phyloP scores from a whole-genome alignment of 2,113 vertebrate species.

The Leiothrix lutea region DNA sequence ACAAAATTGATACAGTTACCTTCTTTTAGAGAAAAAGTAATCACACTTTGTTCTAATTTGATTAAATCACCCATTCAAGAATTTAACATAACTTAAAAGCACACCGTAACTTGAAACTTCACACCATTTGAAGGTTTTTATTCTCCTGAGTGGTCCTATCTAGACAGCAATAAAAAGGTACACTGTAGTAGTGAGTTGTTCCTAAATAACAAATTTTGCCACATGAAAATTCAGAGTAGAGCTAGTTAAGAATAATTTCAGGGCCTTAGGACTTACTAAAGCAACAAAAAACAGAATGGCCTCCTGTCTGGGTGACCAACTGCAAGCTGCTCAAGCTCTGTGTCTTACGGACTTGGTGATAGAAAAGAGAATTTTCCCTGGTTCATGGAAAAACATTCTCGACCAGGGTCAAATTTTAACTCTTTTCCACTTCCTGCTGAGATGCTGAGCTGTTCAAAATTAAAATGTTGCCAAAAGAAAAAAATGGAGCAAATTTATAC shows the following conservation, averaged over 20 bases:
- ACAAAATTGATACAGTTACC: background rate
- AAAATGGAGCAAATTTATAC: background rate
- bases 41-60: background rate
- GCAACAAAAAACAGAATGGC: background rate
- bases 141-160: background rate
- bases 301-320: background rate
- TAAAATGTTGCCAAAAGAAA: background rate
- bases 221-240: background rate
- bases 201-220: background rate
- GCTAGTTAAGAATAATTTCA: background rate
- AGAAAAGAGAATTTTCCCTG: background rate
- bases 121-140: background rate
- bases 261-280: background rate
- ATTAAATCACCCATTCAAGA: background rate
- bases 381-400: background rate
- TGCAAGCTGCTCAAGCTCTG: background rate
- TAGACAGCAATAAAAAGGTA: background rate
- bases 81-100: background rate
- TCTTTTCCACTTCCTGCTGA: constrained; percentile 18
- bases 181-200: background rate
- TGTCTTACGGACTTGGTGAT: background rate
- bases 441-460: constrained; percentile 13
- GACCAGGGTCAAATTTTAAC: constrained; percentile 11
- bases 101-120: background rate
- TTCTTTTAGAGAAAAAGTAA: background rate